phyloP scores from a whole-genome alignment of 2,113 vertebrate species.

The Triplophysa tibetana region DNA sequence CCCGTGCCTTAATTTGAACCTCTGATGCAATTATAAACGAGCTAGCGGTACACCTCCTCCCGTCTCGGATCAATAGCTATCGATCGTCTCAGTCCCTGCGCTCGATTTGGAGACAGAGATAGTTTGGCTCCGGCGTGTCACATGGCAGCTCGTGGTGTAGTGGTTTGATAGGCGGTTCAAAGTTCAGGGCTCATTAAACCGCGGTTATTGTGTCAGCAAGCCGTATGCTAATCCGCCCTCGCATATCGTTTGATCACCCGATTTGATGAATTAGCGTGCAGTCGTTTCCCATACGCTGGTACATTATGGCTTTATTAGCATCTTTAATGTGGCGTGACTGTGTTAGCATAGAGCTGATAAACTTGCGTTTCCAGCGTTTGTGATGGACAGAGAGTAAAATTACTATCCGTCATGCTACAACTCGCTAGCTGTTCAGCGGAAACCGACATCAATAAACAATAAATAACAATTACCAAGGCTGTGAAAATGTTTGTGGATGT shows the following conservation, averaged over 20 bases:
- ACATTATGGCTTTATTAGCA: slow-evolving; percentile 33
- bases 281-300: slow-evolving; percentile 5
- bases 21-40: slow-evolving; percentile 28
- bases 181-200: slow-evolving; percentile 61
- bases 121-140: slow-evolving; percentile 43
- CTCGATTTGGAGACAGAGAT: slow-evolving; percentile 29
- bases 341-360: background rate
- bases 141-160: slow-evolving; percentile 35
- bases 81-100: slow-evolving; percentile 6
- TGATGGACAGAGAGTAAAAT: background rate
- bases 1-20: slow-evolving; percentile 19
- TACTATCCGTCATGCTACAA: background rate
- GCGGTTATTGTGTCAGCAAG: slow-evolving; percentile 54
- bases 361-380: background rate
- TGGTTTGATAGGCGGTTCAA: slow-evolving; percentile 48
- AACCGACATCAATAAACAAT: background rate
- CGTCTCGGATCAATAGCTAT: slow-evolving; percentile 35
- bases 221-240: slow-evolving; percentile 50
- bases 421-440: background rate
- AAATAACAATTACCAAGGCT: background rate
- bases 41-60: background rate
- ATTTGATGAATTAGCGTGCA: slow-evolving; percentile 33
- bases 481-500: background rate
- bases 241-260: slow-evolving; percentile 33
- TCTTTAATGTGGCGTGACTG: background rate